These are phyloP conservation scores for Lymantria dispar DNA, from an alignment of 2,888 invertebrate genomes.

Conservation along the genomic window DNA sequence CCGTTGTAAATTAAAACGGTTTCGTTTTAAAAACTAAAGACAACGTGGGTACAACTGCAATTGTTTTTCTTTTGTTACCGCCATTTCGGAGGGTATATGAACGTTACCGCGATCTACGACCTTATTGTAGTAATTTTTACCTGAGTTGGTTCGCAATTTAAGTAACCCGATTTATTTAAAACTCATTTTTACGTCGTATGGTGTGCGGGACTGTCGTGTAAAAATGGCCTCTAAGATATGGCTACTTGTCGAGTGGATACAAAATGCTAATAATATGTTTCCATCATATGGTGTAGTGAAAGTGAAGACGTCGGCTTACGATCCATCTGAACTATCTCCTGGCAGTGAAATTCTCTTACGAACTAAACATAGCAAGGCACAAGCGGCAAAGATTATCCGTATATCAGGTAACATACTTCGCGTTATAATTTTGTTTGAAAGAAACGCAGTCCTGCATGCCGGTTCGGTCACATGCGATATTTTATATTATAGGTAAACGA, in stretches of 20 bases:
- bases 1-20: neutral
- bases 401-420: constrained; percentile 45
- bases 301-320: neutral
- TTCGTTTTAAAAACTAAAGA: neutral
- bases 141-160: constrained; percentile 22
- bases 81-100: constrained; percentile 12
- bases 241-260: constrained; percentile 63
- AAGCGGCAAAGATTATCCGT: constrained; percentile 49
- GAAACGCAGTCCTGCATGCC: no score
- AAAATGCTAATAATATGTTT: neutral
- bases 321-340: constrained; percentile 33
- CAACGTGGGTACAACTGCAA: neutral
- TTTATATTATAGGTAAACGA: no score
- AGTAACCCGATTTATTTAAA: constrained; percentile 22
- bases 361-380: constrained; percentile 34
- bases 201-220: neutral
- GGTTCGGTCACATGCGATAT: no score
- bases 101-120: constrained; percentile 26
- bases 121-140: constrained; percentile 35
- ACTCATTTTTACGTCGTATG: neutral
- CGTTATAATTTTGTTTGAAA: neutral
- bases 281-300: constrained; percentile 49
- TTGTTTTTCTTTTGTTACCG: constrained; percentile 26
- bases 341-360: constrained; percentile 48
- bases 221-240: constrained; percentile 51